Base-by-base conservation (phyloP, 1,140 invertebrate species). In the Eumaeus atala region DNA sequence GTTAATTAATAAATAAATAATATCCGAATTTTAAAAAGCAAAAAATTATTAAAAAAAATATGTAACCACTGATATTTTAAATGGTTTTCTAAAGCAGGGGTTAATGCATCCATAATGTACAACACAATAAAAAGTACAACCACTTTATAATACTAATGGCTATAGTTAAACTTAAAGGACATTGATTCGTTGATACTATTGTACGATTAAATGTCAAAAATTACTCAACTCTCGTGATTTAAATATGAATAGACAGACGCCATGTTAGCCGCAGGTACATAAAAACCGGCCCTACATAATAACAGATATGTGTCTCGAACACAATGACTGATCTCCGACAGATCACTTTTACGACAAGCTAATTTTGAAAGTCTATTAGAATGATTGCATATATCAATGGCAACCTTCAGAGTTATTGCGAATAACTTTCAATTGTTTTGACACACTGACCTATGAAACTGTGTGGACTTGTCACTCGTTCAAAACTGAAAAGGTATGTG, bases 181-280 rank as follows among this genome's bases (percentile, higher is more conserved):
- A 44, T 28, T 28, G 12, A 40, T 40, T 40, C 17, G 40, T 28
- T 28, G 21, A 49, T 68, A 78, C 70, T 73, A 80, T 74, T 75
- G 74, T 72, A 75, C n/a, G 9, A 72, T 74, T 77, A 81, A 81
- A 77, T 79, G 69, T 78, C 71, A 64, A 77, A 82, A 80, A 78
- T 83, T 83, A 83, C 76, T 70, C 73, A 80, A 83, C 72, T 77
- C 72, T 68, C 70, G 60, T 61, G 69, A 84, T 87, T 87, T 87
- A 75, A 87, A 87, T 87, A 82, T 81, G 81, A 87, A 87, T 87
- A 76, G 77, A 62, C 72, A 76, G 77, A 81, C 84, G 84, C 84
- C 81, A 84, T 72, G 76, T 81, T 81, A 77, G 74, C 5, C 38
- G 38, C 78, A 84, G 80, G 77, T 80, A 83, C 74, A 80, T 75